These are phyloP conservation scores for Craniophora ligustri DNA, from an alignment of 2,888 invertebrate species.

Conservation along the genomic window DNA sequence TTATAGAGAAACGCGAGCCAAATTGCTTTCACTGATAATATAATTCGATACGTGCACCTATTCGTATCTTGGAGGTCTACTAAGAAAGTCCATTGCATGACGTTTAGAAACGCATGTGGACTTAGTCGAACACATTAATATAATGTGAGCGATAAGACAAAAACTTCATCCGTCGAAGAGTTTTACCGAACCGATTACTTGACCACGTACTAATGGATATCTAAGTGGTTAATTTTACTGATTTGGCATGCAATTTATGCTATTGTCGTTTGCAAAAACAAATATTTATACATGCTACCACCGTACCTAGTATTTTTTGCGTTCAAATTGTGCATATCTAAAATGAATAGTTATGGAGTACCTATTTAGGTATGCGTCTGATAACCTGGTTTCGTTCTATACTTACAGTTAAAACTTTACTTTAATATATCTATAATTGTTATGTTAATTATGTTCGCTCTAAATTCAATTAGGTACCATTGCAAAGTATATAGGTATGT, in stretches of 20 bases:
- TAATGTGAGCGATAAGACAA: background rate
- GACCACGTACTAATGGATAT: constrained; percentile 35
- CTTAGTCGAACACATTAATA: constrained; percentile 1
- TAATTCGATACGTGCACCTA: constrained; percentile 37
- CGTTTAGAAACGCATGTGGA: constrained; percentile 10
- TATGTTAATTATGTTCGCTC: constrained; percentile 12
- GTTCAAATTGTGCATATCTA: constrained; percentile 16
- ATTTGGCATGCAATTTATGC: constrained; percentile 42
- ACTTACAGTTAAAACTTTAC: constrained; percentile 33
- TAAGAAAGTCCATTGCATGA: constrained; percentile 29
- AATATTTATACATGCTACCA: constrained; percentile 37
- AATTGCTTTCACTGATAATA: constrained; percentile 80
- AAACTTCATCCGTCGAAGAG: constrained; percentile 1
- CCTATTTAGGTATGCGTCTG: constrained; percentile 27
- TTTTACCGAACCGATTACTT: constrained; percentile 23
- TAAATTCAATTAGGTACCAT: constrained; percentile 27
- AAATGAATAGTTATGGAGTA: too few species aligned
- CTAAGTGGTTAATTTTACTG: constrained; percentile 23
- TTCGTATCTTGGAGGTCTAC: constrained; percentile 27
- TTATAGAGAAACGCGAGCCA: constrained; percentile 77
- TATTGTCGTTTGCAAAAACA: constrained; percentile 32
- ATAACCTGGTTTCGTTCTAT: constrained; percentile 54
- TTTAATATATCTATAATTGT: constrained; percentile 17
- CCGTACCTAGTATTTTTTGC: constrained; percentile 21
- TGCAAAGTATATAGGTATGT: constrained; percentile 10